Percentiles rank a stretch among this genome's conserved stretches.
Conservation (phyloP, 1,140 invertebrate species). For the Drosophila nasuta region DNA sequence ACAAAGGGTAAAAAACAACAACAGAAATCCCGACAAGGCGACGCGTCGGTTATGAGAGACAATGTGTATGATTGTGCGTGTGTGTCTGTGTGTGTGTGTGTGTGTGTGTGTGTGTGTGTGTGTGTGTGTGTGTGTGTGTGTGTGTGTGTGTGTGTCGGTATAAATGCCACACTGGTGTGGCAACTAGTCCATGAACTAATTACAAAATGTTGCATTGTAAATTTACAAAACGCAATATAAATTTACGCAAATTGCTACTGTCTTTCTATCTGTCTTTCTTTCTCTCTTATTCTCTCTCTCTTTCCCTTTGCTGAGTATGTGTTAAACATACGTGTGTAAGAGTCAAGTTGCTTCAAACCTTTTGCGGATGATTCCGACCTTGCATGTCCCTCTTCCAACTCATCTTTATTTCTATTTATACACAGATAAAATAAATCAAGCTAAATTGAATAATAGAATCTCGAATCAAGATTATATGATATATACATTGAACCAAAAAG, state of each 20-base stretch:
- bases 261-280: no score
- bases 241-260: background rate
- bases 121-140: background rate
- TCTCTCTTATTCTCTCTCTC: no score
- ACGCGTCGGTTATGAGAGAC: background rate
- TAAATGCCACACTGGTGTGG: background rate
- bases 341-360: background rate
- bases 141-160: background rate
- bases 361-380: background rate
- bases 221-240: background rate
- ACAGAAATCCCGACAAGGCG: slow-evolving; percentile 14
- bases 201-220: slow-evolving; percentile 22
- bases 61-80: slow-evolving; percentile 9
- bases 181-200: slow-evolving; percentile 39
- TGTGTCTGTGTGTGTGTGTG: slow-evolving; percentile 1
- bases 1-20: slow-evolving; percentile 1
- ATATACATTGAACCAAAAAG: no score
- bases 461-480: no score
- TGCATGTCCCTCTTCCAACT: no score
- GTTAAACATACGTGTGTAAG: background rate
- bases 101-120: background rate
- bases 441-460: no score
- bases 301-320: background rate
- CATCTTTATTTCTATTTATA: no score
- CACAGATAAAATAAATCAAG: no score